Percentiles rank a stretch among this genome's conserved stretches.
These are phyloP conservation scores for Drosophila crucigera DNA, from an alignment of 2,888 invertebrate genomes.

Conservation along the genomic window DNA sequence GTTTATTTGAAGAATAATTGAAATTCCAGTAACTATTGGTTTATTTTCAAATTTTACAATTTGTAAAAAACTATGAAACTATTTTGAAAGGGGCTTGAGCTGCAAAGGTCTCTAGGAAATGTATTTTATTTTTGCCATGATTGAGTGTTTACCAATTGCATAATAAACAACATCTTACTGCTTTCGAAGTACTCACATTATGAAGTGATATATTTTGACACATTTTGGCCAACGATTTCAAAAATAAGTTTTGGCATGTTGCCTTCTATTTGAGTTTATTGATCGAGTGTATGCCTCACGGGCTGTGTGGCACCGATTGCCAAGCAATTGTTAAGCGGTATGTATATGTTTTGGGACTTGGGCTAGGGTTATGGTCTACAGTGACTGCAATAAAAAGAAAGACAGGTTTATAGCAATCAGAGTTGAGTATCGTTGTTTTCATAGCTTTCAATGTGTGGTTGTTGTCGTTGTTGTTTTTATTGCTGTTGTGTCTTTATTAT, in stretches of 20 bases:
- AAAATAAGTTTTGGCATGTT: slow-evolving; percentile 1
- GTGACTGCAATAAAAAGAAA: slow-evolving; percentile 34
- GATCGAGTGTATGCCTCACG: slow-evolving; percentile 4
- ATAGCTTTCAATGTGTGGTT: slow-evolving; percentile 56
- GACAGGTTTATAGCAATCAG: slow-evolving; percentile 36
- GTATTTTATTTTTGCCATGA: background rate
- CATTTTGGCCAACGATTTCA: slow-evolving; percentile 35
- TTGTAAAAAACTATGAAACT: background rate
- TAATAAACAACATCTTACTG: slow-evolving; percentile 5
- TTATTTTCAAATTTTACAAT: background rate
- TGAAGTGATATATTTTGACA: slow-evolving; percentile 53
- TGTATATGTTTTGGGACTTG: background rate
- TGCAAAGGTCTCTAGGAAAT: background rate
- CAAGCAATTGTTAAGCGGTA: slow-evolving; percentile 7
- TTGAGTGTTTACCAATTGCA: slow-evolving; percentile 17
- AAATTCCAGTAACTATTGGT: background rate
- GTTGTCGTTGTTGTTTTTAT: slow-evolving; percentile 46
- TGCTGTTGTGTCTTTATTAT: slow-evolving; percentile 73
- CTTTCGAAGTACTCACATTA: slow-evolving; percentile 16
- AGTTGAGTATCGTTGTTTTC: slow-evolving; percentile 29
- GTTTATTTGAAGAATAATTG: background rate
- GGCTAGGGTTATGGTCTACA: slow-evolving; percentile 11
- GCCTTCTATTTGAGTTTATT: background rate
- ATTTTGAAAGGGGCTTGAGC: background rate
- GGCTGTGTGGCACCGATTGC: slow-evolving; percentile 38